Evolutionary conservation across 1,140 invertebrate genomes (phyloP).

Genomic region (Aradophagus sp.): DNA sequence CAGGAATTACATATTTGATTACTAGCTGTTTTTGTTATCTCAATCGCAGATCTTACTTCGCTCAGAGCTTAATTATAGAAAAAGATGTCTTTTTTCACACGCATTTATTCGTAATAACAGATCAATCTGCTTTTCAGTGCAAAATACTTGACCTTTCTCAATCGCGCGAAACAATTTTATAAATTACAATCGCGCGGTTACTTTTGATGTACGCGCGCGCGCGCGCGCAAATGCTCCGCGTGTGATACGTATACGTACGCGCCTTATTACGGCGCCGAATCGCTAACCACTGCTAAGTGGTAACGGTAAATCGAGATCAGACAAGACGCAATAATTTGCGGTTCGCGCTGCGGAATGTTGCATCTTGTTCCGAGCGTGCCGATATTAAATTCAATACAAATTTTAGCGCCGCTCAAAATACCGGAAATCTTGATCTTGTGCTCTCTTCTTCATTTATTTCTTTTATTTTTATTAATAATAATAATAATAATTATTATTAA

Average conservation of each 20-base stretch:
- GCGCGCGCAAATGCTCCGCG: not conserved
- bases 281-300: constrained; percentile 46
- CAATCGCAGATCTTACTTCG: too few species aligned
- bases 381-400: constrained; percentile 58
- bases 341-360: constrained; percentile 52
- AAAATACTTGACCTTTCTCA: constrained; percentile 21
- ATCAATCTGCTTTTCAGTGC: constrained; percentile 12
- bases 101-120: constrained; percentile 12
- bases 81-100: constrained; percentile 2
- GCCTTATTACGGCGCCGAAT: constrained; percentile 43
- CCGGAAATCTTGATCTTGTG: constrained; percentile 37
- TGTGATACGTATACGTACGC: constrained; percentile 13
- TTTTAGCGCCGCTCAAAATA: constrained; percentile 40
- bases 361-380: constrained; percentile 50
- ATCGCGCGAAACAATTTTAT: constrained; percentile 29
- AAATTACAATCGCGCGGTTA: constrained; percentile 38
- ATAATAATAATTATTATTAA: too few species aligned
- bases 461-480: too few species aligned
- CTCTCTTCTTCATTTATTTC: too few species aligned
- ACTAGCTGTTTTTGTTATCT: too few species aligned
- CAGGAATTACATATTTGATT: too few species aligned
- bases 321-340: constrained; percentile 59
- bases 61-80: constrained; percentile 1
- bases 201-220: constrained; percentile 25
- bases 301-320: constrained; percentile 59